Evolutionary conservation across 2,888 invertebrate species (phyloP), one percentile per base, ranked within the genome.

Genomic region (Strigamia transsilvanica): DNA sequence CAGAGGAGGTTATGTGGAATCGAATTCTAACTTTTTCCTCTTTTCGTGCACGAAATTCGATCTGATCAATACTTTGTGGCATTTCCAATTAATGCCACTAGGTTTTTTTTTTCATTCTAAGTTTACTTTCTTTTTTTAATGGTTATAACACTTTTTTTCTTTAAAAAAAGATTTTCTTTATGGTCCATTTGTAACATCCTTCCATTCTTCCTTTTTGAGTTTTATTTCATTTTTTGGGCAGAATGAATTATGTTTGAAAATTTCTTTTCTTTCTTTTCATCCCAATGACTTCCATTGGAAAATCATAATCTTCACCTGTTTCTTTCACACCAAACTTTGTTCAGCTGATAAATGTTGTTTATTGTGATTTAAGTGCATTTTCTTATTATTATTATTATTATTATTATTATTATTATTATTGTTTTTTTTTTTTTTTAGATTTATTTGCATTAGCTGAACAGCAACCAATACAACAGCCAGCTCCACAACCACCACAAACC

Each of bases 241-340:
- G 2, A n/a, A 51, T 51, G 51, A 51, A n/a, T 51, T 51, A 51
- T 51, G n/a, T n/a, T 51, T 51, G n/a, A 51, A 51, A 15, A 15
- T n/a, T 46, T 46, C 15, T 46, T 15, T 46, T 6, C 4, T 15
- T n/a, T 51, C 12, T 15, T 13, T 46, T 46, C 12, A 51, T n/a
- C 13, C 13, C 13, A 51, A 51, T 51, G 51, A 51, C n/a, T 51
- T 51, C 51, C 51, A 51, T 51, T 51, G 51, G 51, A 51, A 51
- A 51, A 51, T 51, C 51, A 18, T 51, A 51, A 51, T 51, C 51
- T 51, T 51, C 51, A 51, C 51, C 51, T 51, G 51, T 51, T 51
- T 51, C 51, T 51, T 51, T 51, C 51, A 51, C 51, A 51, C 51
- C 51, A 51, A 51, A 51, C 51, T 51, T 51, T 51, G 15, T 51